These are phyloP conservation scores for Diplodus puntazzo DNA, from an alignment of 2,797 vertebrate genomes.

Conservation along the genomic window DNA sequence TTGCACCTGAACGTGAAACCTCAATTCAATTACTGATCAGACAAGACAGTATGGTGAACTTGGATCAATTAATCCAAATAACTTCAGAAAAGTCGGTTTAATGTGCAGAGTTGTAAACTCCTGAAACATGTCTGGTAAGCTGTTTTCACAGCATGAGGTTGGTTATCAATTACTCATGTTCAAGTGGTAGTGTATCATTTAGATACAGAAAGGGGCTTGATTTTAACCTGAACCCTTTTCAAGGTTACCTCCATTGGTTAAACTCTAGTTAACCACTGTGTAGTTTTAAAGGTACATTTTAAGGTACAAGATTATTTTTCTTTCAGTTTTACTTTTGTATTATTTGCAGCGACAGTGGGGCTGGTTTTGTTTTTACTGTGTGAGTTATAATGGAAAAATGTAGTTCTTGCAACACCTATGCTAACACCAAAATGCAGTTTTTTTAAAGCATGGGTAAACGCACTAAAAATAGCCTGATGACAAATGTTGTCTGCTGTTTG, in stretches of 20 bases:
- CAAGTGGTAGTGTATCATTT: neutral
- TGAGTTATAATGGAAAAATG: too few species aligned
- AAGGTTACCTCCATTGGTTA: neutral
- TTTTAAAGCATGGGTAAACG: too few species aligned
- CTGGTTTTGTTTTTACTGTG: too few species aligned
- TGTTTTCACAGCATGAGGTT: conserved; percentile 24
- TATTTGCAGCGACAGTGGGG: too few species aligned
- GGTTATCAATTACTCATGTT: conserved; percentile 20
- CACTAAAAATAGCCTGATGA: too few species aligned
- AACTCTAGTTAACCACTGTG: neutral
- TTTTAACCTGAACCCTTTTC: neutral
- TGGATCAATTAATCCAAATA: neutral
- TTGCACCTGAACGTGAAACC: neutral
- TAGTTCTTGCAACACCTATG: too few species aligned
- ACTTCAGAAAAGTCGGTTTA: neutral
- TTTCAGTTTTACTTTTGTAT: neutral
- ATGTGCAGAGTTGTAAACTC: conserved; percentile 22
- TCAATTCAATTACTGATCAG: neutral
- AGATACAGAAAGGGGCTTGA: neutral
- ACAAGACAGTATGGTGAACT: neutral
- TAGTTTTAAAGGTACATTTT: neutral
- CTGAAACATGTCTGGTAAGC: conserved; percentile 7
- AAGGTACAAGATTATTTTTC: neutral
- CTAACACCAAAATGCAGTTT: too few species aligned
- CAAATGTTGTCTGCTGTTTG: too few species aligned